Percentiles rank a stretch among this genome's conserved stretches.
These are phyloP conservation scores for Drosophila athabasca DNA, from an alignment of 1,140 invertebrate species.

Conservation along the genomic window DNA sequence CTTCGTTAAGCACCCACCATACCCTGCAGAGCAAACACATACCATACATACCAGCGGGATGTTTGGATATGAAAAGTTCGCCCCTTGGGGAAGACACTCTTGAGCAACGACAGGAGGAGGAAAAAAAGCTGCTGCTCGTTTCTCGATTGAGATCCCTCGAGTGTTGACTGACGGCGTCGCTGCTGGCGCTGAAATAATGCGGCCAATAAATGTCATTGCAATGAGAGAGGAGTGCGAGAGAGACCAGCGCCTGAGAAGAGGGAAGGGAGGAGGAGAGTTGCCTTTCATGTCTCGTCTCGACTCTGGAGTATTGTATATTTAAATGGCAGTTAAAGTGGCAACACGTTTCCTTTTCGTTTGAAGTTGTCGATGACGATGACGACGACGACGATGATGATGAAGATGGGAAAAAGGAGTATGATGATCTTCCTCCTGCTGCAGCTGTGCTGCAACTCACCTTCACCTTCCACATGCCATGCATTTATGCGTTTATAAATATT, in stretches of 20 bases:
- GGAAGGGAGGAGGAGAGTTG: background rate
- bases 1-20: background rate
- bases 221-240: conserved; percentile 9
- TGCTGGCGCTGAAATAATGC: conserved; percentile 75
- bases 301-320: conserved; percentile 69
- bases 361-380: conserved; percentile 48
- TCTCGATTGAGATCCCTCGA: conserved; percentile 63
- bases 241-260: too few species aligned
- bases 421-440: conserved; percentile 28
- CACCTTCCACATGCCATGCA: conserved; percentile 35
- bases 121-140: conserved; percentile 17
- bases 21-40: conserved; percentile 5
- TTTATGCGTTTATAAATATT: conserved; percentile 80
- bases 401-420: conserved; percentile 44
- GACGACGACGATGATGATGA: conserved; percentile 25
- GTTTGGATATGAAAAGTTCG: conserved; percentile 47
- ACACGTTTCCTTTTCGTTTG: conserved; percentile 78
- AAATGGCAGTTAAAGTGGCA: conserved; percentile 82
- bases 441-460: conserved; percentile 16
- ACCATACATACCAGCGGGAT: background rate
- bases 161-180: conserved; percentile 69
- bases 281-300: conserved; percentile 60
- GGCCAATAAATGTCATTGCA: conserved; percentile 79
- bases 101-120: too few species aligned
- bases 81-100: conserved; percentile 46